phyloP scores from a whole-genome alignment of 2,113 vertebrate genomes.

The Microcebus murinus region DNA sequence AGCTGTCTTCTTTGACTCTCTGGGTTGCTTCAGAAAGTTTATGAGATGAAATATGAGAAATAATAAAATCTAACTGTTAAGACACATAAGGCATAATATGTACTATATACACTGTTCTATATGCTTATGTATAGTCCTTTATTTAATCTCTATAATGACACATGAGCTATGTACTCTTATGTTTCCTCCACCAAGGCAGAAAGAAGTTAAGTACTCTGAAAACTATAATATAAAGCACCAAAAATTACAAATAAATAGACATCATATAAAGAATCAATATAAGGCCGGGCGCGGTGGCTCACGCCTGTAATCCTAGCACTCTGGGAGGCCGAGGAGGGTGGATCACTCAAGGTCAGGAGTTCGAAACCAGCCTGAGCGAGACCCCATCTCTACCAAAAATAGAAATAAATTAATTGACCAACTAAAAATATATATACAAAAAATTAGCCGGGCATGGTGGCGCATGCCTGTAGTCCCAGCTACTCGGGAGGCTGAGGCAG shows the following conservation, averaged over 20 bases:
- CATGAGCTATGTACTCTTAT: neutral
- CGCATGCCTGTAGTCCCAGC: no score
- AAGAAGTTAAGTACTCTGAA: neutral
- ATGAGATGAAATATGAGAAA: neutral
- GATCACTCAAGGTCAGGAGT: no score
- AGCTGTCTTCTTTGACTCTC: neutral
- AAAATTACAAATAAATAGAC: neutral
- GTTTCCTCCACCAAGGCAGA: neutral
- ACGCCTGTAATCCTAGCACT: no score
- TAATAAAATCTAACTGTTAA: neutral
- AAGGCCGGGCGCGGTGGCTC: no score
- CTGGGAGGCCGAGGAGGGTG: no score
- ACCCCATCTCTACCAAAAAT: no score
- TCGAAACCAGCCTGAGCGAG: no score
- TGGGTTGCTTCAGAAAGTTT: neutral
- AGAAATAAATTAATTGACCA: no score
- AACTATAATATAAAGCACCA: neutral
- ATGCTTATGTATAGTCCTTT: neutral
- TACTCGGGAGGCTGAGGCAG: no score
- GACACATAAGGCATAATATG: neutral
- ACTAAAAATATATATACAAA: no score
- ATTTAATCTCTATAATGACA: neutral
- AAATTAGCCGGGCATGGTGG: no score
- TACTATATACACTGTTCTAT: fast-evolving
- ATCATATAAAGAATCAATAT: neutral